phyloP scores from a whole-genome alignment of 2,113 vertebrate species.

The Argyrosomus japonicus region DNA sequence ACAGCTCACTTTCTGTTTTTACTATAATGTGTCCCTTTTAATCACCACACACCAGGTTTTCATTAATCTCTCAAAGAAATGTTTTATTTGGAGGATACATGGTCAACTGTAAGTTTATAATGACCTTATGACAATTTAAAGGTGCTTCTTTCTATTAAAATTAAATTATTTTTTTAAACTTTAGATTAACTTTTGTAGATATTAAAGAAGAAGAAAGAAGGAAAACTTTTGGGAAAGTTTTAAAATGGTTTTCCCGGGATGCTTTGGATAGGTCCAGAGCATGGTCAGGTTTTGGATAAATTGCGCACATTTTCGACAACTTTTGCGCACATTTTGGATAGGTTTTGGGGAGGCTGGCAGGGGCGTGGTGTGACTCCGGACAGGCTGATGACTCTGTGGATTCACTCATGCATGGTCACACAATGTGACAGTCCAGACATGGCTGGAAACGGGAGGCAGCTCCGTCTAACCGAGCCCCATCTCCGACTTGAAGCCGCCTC shows the following conservation, averaged over 20 bases:
- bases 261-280: too few species aligned
- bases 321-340: slow-evolving; percentile 33
- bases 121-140: neutral
- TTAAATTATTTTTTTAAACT: neutral
- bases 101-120: neutral
- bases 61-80: neutral
- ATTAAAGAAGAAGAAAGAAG: too few species aligned
- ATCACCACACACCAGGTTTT: neutral
- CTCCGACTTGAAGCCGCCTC: slow-evolving; percentile 68
- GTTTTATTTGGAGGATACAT: neutral
- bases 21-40: neutral
- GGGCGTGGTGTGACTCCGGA: slow-evolving; percentile 81
- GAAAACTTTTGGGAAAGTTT: neutral
- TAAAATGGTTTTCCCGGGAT: too few species aligned
- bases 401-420: slow-evolving; percentile 84
- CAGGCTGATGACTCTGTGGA: slow-evolving; percentile 81
- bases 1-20: neutral
- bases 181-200: neutral
- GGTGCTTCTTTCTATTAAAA: too few species aligned
- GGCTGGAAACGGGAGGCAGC: slow-evolving; percentile 83
- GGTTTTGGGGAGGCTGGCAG: slow-evolving; percentile 48
- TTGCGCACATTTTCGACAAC: neutral
- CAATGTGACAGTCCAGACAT: slow-evolving; percentile 85
- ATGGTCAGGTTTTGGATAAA: too few species aligned
- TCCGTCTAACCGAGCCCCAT: slow-evolving; percentile 71